Conservation (phyloP, 1,140 invertebrate genomes). For the Spodoptera frugiperda region DNA sequence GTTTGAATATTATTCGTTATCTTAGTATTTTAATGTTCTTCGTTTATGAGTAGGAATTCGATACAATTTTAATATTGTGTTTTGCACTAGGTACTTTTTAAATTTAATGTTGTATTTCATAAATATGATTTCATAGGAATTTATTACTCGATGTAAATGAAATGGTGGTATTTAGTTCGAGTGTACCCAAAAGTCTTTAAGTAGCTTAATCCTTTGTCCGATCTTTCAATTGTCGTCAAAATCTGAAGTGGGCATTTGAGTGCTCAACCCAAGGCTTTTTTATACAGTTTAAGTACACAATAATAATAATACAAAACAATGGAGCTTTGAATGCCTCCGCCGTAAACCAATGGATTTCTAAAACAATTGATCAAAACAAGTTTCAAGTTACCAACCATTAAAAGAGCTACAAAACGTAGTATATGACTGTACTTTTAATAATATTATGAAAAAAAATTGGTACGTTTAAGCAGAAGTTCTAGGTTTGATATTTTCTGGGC, state of each 20-base stretch:
- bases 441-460: constrained; percentile 22
- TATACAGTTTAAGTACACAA: constrained; percentile 24
- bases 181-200: background rate
- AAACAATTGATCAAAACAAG: constrained; percentile 61
- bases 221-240: background rate
- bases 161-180: too few relatives aligned
- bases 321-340: constrained; percentile 54
- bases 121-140: too few relatives aligned
- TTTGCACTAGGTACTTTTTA: too few relatives aligned
- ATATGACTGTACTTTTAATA: background rate
- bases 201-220: constrained; percentile 4
- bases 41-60: too few relatives aligned
- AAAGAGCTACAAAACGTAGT: constrained; percentile 14
- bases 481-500: background rate
- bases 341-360: constrained; percentile 54
- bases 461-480: background rate
- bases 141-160: too few relatives aligned
- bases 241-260: constrained; percentile 3
- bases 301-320: constrained; percentile 59
- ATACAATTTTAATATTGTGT: too few relatives aligned
- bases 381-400: constrained; percentile 56
- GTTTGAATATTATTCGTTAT: background rate
- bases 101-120: too few relatives aligned
- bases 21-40: too few relatives aligned
- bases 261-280: constrained; percentile 22